Conservation (phyloP, 2,888 invertebrate species). For the Drosophila demipolita region DNA sequence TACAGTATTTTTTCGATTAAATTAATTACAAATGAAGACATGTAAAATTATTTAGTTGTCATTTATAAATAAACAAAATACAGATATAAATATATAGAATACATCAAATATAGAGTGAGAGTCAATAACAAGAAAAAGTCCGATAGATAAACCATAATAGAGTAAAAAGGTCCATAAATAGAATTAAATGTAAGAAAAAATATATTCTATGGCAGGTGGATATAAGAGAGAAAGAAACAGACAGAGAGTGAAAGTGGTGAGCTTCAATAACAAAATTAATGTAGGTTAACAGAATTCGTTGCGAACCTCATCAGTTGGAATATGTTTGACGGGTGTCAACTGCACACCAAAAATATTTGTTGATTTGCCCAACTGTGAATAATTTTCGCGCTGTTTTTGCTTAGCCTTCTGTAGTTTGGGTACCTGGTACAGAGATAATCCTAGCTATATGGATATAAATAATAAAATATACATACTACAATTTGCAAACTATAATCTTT, state of each 20-base stretch:
- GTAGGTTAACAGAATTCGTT: not conserved
- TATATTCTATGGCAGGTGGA: not conserved
- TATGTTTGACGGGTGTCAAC: conserved; percentile 70
- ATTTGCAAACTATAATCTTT: not conserved
- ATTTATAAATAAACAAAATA: not conserved
- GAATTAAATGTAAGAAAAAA: not conserved
- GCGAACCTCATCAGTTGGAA: conserved; percentile 70
- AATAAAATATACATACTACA: not conserved
- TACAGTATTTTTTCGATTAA: not conserved
- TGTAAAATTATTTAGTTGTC: not conserved
- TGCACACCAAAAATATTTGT: conserved; percentile 86
- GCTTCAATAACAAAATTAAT: not conserved
- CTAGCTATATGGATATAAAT: conserved; percentile 47
- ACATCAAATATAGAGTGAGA: not conserved
- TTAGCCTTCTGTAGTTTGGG: conserved; percentile 49
- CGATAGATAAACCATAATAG: conserved; percentile 2
- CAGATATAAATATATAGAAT: not conserved
- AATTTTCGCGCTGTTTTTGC: conserved; percentile 23
- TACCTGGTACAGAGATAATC: conserved; percentile 36
- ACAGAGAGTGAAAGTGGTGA: not conserved
- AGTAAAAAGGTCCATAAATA: not conserved
- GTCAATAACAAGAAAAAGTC: conserved; percentile 4
- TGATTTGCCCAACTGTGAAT: conserved; percentile 83
- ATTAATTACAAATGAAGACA: not conserved
- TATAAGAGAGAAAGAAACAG: not conserved